Evolutionary conservation across 2,888 invertebrate genomes (phyloP), one percentile per base, ranked within the genome.

Genomic region (Spilarctia lutea): DNA sequence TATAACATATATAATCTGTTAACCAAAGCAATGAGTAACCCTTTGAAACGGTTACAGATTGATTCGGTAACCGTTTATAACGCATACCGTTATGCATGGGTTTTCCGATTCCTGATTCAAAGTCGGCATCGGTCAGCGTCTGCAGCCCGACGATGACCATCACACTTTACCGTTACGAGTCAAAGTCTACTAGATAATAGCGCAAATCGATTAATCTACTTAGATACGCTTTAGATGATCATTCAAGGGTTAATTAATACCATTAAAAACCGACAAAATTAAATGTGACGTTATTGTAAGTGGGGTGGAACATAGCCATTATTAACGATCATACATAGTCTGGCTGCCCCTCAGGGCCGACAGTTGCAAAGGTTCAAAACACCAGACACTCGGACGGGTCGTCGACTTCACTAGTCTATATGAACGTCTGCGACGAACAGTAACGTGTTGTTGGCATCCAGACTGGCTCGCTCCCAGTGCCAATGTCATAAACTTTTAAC

Each of bases 401-500:
- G 72, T 52, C 74, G 78, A 75, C 75, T 56, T 60, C 20, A 48
- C 48, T 10, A 78, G 71, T 42, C 68, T n/a, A 56, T 33, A 6
- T 63, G 48, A 56, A 52, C 33, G 48, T 60, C 72, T 42, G 52
- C 16, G 48, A 60, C 30, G 24, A 65, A 27, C 63, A 27, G 65
- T 24, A 30, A 65, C n/a, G 56, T 63, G 39, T 45, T 67, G 52
- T 65, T 39, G 74, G 79, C 79, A 71, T 39, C 73, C 68, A 71
- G 68, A 68, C 73, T n/a, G 24, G 30, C 52, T 35, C 48, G 72
- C 66, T 52, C 42, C 35, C 68, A 70, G 35, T 60, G 78, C 72
- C 79, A 71, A 71, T 45, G 68, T 56, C 77, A 75, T 79, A 75
- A 73, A 74, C 65, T 48, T 72, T 75, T 80, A 79, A 78, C 68